phyloP scores from a whole-genome alignment of 2,113 vertebrate species.

The Athene cunicularia region DNA sequence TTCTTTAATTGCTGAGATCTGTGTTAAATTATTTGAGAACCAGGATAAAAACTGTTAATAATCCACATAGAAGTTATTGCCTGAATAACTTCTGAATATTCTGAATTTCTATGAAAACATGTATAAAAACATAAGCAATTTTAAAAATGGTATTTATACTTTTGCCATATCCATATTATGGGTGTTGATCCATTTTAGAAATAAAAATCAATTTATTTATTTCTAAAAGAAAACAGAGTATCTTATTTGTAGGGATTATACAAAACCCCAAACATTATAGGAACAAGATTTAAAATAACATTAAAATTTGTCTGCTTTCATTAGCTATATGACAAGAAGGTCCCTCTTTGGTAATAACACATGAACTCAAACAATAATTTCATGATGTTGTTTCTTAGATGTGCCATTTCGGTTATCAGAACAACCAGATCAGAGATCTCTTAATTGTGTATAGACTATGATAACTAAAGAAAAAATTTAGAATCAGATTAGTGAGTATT shows the following conservation, averaged over 20 bases:
- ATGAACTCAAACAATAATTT: background rate
- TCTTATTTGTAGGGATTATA: background rate
- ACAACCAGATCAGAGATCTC: background rate
- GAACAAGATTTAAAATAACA: background rate
- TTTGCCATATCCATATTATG: background rate
- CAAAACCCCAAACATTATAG: background rate
- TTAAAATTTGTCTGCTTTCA: background rate
- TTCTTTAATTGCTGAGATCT: background rate
- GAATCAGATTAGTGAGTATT: background rate
- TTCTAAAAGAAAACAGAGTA: background rate
- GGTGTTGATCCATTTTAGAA: background rate
- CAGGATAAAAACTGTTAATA: background rate
- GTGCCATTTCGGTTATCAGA: background rate
- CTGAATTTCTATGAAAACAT: background rate
- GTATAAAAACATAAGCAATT: background rate
- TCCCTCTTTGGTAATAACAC: background rate
- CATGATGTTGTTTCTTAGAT: background rate
- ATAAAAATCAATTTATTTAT: background rate
- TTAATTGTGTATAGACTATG: background rate
- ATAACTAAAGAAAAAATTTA: background rate
- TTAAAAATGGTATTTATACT: background rate
- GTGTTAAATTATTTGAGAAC: background rate
- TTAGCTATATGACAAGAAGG: background rate
- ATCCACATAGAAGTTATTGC: background rate
- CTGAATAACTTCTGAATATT: background rate